These are phyloP conservation scores for Vanessa atalanta DNA, from an alignment of 1,140 invertebrate genomes.

Conservation along the genomic window DNA sequence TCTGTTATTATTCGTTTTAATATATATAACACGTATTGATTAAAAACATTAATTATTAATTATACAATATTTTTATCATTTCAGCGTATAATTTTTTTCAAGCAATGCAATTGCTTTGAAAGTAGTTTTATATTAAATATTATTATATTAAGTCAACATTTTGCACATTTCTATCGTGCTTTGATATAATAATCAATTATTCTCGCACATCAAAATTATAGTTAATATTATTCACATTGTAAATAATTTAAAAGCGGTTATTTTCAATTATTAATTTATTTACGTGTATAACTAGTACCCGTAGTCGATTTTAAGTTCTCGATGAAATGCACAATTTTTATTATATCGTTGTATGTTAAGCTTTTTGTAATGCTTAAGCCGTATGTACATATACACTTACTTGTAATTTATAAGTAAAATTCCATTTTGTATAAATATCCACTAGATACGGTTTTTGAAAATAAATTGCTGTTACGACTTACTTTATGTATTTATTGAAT, in stretches of 20 bases:
- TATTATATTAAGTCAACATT: conserved; percentile 4
- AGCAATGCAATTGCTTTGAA: too few relatives aligned
- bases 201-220: conserved; percentile 1
- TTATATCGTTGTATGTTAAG: conserved; percentile 1
- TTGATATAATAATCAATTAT: not conserved
- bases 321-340: conserved; percentile 5
- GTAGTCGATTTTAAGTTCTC: conserved; percentile 1
- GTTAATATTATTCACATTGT: not conserved
- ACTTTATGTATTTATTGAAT: conserved; percentile 64
- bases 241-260: not conserved
- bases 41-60: too few relatives aligned
- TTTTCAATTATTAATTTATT: not conserved
- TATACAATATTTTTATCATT: too few relatives aligned
- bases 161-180: conserved; percentile 2
- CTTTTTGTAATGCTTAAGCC: conserved; percentile 11
- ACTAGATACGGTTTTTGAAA: conserved; percentile 40
- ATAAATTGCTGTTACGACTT: conserved; percentile 65
- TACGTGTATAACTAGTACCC: not conserved
- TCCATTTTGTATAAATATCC: conserved; percentile 58
- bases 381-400: conserved; percentile 28
- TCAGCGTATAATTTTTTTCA: too few relatives aligned
- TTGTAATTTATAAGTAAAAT: conserved; percentile 28
- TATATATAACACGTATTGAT: too few relatives aligned
- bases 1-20: too few relatives aligned
- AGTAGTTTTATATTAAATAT: not conserved